Evolutionary conservation across 1,140 invertebrate genomes (phyloP), one percentile per base, ranked within the genome.

Genomic region (Meloidogyne floridensis): DNA sequence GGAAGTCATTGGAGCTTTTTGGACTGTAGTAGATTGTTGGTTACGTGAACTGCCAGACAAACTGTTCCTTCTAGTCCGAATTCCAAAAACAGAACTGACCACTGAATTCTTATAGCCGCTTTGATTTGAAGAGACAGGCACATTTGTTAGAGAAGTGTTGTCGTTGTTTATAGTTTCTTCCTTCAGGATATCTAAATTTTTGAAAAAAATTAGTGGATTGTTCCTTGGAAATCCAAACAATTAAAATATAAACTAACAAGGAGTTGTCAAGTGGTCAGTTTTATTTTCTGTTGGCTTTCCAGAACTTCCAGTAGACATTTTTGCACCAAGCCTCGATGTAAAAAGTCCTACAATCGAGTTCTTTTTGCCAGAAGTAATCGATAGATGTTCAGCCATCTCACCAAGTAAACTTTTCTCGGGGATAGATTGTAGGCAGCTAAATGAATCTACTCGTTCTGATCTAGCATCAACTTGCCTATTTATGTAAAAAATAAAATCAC

Each of bases 301-400:
- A 47, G n/a, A 78, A 32, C 15, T 80, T 80, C 73, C 78, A 18
- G 80, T 53, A 53, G 81, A 82, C 72, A 82, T 72, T 74, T 80
- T 80, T 20, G 79, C 42, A 32, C 79, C 71, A 54, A 72, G 43
- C 5, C 80, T 77, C 18, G 59, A 83, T 20, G 69, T 43, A 13
- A 82, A 72, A n/a, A 82, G 18, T 3, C 81, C 81, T 42, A 70
- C 81, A 59, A 82, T 82, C 10, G 81, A 82, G 42, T 59, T 82
- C 80, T 82, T 82, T 53, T 82, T 82, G 20, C 42, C 2, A n/a
- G 51, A 20, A n/a, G 43, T 13, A 53, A 6, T 42, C 11, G 47
- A 9, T 54, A 6, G 79, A 18, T 54, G 72, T 47, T 75, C 18
- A 59, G 18, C n/a, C n/a, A 18, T 13, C 56, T 81, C 75, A 32